phyloP scores from a whole-genome alignment of 2,888 invertebrate genomes.

The Pachymerium ferrugineum region DNA sequence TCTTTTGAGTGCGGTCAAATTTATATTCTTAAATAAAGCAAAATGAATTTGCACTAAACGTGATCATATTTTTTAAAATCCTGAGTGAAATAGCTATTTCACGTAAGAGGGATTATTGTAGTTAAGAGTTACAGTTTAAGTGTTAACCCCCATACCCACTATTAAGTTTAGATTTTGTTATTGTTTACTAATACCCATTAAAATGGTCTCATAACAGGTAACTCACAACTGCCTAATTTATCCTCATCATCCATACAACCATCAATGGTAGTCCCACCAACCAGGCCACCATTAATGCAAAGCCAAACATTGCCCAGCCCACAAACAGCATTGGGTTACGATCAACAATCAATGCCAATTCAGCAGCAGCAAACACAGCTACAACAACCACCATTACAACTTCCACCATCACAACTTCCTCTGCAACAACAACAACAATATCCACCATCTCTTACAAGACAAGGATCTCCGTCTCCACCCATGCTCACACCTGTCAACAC shows the following conservation, averaged over 20 bases:
- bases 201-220: not conserved
- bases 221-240: not conserved
- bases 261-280: not conserved
- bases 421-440: conserved; percentile 36
- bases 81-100: too few relatives aligned
- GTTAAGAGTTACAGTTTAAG: too few relatives aligned
- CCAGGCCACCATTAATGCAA: conserved; percentile 2
- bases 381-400: conserved; percentile 54
- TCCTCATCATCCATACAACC: conserved; percentile 2
- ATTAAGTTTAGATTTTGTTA: too few relatives aligned
- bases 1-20: too few relatives aligned
- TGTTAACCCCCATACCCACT: too few relatives aligned
- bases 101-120: too few relatives aligned
- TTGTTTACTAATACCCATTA: too few relatives aligned
- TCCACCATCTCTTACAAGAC: conserved; percentile 35
- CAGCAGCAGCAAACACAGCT: conserved; percentile 30
- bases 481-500: conserved; percentile 29
- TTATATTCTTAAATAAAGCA: too few relatives aligned
- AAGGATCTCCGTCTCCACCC: conserved; percentile 33
- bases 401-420: conserved; percentile 45
- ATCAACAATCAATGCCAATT: not conserved
- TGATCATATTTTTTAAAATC: too few relatives aligned
- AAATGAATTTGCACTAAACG: too few relatives aligned
- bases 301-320: conserved; percentile 17
- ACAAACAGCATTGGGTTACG: not conserved